A percentile compares a stretch with the other conserved stretches of the same genome.
phyloP scores from a whole-genome alignment of 2,888 invertebrate genomes.

The Xestia rhomboidea region DNA sequence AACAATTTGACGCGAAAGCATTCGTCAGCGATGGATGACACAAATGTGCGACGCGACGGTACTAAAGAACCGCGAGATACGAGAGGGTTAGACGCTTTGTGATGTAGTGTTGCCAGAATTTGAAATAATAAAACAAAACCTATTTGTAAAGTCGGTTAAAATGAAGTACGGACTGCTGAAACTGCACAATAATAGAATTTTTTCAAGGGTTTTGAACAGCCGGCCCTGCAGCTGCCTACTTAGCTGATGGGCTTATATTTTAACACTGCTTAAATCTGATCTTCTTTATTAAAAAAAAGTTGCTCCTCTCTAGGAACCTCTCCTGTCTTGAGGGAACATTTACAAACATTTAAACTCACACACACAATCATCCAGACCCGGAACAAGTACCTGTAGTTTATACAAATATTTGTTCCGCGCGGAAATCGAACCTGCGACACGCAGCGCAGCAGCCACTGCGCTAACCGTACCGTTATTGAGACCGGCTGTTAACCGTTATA shows the following conservation, averaged over 20 bases:
- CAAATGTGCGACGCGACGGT: conserved; percentile 50
- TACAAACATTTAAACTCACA: background rate
- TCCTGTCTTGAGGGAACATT: background rate
- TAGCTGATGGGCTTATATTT: background rate
- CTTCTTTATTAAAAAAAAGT: background rate
- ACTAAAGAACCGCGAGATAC: conserved; percentile 46
- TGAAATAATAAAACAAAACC: background rate
- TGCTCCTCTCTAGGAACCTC: background rate
- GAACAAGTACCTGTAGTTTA: too few relatives aligned
- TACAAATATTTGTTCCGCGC: too few relatives aligned
- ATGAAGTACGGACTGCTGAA: background rate
- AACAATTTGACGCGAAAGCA: conserved; percentile 58
- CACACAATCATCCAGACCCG: too few relatives aligned
- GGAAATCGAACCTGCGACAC: too few relatives aligned
- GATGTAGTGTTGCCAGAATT: conserved; percentile 44
- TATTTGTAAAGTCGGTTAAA: background rate
- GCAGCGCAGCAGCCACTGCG: too few relatives aligned
- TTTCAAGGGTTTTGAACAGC: background rate
- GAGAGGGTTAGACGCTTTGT: conserved; percentile 52
- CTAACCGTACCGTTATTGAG: background rate
- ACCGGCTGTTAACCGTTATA: background rate
- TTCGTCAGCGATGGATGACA: conserved; percentile 63
- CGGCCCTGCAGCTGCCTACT: background rate
- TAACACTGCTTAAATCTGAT: too few relatives aligned
- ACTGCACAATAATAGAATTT: background rate